Evolutionary conservation across 2,888 invertebrate genomes (phyloP), one percentile per base, ranked within the genome.

Genomic region (Choreutis nemorana): DNA sequence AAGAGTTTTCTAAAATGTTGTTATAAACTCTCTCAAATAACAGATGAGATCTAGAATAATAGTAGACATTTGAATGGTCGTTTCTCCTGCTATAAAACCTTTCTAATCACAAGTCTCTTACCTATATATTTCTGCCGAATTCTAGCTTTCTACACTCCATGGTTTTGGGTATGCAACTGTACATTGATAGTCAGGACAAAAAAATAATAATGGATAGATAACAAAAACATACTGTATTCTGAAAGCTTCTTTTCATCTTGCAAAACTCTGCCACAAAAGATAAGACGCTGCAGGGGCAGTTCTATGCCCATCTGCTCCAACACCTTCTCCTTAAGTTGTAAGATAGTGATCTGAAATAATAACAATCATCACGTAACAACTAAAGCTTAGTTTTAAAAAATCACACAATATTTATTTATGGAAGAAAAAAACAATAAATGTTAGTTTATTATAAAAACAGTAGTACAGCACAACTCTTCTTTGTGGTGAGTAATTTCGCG

Each of bases 221-320:
- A 18, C 4, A 18, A 6, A 6, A 18, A 55, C 64, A 61, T 80
- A 91, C 93, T 91, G 71, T 91, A 94, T 57, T 95, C 93, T 37
- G 85, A 83, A 14, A 97, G 81, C 53, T 85, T 88, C 44, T 89
- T 90, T 8, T 91, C 92, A 79, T 97, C 93, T 52, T 90, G 89
- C 28, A 97, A 75, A 14, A 97, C 94, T 63, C 93, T 82, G n/a
- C 97, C 97, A 59, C 93, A 93, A 61, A 93, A 97, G 46, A 97
- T 97, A 21, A 97, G 84, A 33, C 97, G 84, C 60, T 97, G 97
- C 26, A 89, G 85, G 36, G 89, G 88, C 4, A 88, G 86, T 13
- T 90, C 83, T 44, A 97, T 89, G 33, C 83, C 86, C 41, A 97
- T 89, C 38, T 87, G 83, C 28, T 87, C 87, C 3, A 86, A 84